Evolutionary conservation across 2,888 invertebrate genomes (phyloP).

Genomic region (Hipparchia sbordonii): DNA sequence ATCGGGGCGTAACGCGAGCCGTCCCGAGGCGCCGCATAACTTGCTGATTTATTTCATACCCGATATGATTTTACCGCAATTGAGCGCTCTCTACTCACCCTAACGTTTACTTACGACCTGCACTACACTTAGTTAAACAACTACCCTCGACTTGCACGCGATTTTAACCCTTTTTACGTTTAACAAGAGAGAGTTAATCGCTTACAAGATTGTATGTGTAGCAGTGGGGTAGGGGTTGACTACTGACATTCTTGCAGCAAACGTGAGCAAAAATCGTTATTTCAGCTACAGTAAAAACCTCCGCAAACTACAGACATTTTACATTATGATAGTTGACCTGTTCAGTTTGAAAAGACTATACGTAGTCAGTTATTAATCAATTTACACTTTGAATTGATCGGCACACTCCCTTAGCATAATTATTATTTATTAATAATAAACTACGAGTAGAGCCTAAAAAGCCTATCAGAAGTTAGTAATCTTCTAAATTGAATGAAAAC

Average conservation of each 20-base stretch:
- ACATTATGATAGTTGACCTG: no score
- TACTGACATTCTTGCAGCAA: conserved; percentile 27
- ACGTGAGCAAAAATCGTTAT: conserved; percentile 34
- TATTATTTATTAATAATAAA: not conserved
- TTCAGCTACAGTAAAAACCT: conserved; percentile 44
- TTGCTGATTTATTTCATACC: conserved; percentile 77
- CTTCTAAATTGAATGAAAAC: not conserved
- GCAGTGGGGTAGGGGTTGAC: conserved; percentile 12
- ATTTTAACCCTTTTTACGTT: conserved; percentile 38
- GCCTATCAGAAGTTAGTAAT: no score
- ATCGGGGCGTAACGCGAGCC: conserved; percentile 76
- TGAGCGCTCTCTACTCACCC: conserved; percentile 58
- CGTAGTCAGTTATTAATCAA: not conserved
- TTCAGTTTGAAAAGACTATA: not conserved
- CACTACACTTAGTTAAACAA: conserved; percentile 48
- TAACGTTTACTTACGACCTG: conserved; percentile 45
- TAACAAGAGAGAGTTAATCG: conserved; percentile 27
- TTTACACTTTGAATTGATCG: not conserved
- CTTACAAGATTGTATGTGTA: conserved; percentile 7
- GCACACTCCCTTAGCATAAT: not conserved
- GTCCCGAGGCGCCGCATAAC: conserved; percentile 63
- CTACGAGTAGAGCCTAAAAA: no score
- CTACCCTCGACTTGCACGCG: conserved; percentile 21
- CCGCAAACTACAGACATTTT: not conserved
- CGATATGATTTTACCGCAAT: conserved; percentile 78